Evolutionary conservation across 2,888 invertebrate species (phyloP).

Genomic region (Morpho deidamia): DNA sequence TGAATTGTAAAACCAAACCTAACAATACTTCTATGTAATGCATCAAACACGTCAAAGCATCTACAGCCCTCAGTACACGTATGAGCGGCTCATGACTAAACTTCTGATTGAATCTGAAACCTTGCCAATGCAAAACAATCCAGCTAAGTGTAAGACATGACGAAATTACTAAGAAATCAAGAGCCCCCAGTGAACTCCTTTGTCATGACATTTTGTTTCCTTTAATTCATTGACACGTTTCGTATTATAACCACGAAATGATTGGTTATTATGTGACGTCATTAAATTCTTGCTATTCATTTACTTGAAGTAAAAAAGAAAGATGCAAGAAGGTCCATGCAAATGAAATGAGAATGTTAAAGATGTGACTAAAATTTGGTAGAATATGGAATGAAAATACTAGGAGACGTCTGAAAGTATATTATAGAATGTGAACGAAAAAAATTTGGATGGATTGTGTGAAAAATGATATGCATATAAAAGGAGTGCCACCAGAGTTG

Average conservation of each 20-base stretch:
- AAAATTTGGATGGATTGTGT: too few species aligned
- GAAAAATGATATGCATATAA: too few species aligned
- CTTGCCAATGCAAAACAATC: conserved; percentile 14
- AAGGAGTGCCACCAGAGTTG: too few species aligned
- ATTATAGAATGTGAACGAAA: too few species aligned
- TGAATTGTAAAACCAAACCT: conserved; percentile 12
- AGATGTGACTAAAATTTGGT: too few species aligned
- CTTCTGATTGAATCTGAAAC: conserved; percentile 17
- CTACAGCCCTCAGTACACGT: conserved; percentile 20
- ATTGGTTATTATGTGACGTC: background rate
- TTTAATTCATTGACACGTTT: background rate
- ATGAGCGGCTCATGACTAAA: conserved; percentile 23
- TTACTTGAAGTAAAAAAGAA: too few species aligned
- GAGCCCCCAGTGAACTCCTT: background rate
- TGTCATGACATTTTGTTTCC: background rate
- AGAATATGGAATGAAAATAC: too few species aligned
- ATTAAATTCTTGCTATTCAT: too few species aligned
- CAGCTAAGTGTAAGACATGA: background rate
- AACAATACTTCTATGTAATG: conserved; percentile 19
- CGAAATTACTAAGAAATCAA: conserved; percentile 3
- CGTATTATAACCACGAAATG: background rate
- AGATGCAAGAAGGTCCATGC: too few species aligned
- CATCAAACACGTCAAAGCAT: conserved; percentile 18
- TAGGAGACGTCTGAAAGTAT: too few species aligned
- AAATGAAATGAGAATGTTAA: too few species aligned